Conservation (phyloP, 2,888 invertebrate genomes). For the Drosophila ustulata region DNA sequence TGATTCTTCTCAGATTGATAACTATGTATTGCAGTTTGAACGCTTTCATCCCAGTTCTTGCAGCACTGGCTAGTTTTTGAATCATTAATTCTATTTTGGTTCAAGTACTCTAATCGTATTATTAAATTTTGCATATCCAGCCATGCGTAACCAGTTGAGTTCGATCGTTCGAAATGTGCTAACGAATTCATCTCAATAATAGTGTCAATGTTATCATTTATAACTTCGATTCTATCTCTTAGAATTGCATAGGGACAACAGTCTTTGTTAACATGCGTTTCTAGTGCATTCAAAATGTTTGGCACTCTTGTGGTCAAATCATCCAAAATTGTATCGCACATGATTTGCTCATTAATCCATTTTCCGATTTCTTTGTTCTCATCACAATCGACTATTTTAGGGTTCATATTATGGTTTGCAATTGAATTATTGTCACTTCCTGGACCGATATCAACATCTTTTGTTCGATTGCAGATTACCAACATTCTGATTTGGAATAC, state of each 20-base stretch:
- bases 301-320: background rate
- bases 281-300: slow-evolving; percentile 4
- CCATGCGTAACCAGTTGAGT: slow-evolving; percentile 18
- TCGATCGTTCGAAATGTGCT: background rate
- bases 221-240: slow-evolving; percentile 50
- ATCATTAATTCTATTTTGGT: background rate
- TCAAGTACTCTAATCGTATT: slow-evolving; percentile 31
- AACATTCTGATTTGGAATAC: slow-evolving; percentile 24
- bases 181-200: slow-evolving; percentile 18
- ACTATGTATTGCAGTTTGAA: background rate
- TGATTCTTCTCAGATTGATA: background rate
- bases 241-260: slow-evolving; percentile 50
- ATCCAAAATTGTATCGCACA: background rate
- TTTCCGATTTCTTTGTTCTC: background rate
- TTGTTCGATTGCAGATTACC: slow-evolving; percentile 29
- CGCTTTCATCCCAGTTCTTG: slow-evolving; percentile 1
- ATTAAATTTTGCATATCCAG: slow-evolving; percentile 35
- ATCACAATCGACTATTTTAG: background rate
- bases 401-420: background rate
- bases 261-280: background rate
- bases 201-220: slow-evolving; percentile 50
- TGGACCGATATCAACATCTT: background rate
- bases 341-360: slow-evolving; percentile 44
- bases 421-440: background rate
- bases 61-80: slow-evolving; percentile 37